A percentile compares a stretch with the other conserved stretches of the same genome.
Conservation (phyloP, 2,797 vertebrate genomes). For the Syndactyla subalaris region DNA sequence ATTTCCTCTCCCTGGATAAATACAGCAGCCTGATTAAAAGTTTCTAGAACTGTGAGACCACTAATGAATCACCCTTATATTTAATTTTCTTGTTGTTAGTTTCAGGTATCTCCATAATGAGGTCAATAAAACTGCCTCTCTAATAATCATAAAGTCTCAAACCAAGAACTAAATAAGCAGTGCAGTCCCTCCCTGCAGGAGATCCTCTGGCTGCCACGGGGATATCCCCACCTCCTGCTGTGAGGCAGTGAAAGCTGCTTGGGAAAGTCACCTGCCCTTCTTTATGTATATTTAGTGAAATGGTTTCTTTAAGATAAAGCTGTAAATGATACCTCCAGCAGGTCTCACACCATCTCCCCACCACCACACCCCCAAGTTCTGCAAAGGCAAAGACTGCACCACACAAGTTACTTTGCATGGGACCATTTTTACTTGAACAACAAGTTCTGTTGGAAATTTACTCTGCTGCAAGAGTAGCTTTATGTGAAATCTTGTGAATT, state of each 20-base stretch:
- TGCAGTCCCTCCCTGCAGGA: not conserved
- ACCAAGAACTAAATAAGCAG: not conserved
- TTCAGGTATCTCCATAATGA: not conserved
- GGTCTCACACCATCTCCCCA: not conserved
- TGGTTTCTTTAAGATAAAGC: not conserved
- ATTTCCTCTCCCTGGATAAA: too few relatives aligned
- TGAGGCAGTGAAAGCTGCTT: not conserved
- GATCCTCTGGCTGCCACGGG: not conserved
- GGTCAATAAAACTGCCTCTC: not conserved
- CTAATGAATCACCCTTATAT: too few relatives aligned
- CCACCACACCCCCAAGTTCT: not conserved
- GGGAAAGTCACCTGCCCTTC: not conserved
- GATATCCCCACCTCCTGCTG: not conserved
- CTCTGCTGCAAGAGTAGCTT: slow-evolving; percentile 55
- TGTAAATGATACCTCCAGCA: not conserved
- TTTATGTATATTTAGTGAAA: not conserved
- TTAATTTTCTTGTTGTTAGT: too few relatives aligned
- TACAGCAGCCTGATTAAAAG: too few relatives aligned
- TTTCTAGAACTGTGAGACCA: too few relatives aligned
- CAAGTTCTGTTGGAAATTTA: slow-evolving; percentile 58
- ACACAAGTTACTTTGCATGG: slow-evolving; percentile 14
- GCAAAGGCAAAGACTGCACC: not conserved
- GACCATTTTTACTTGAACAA: slow-evolving; percentile 58
- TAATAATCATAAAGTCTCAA: not conserved
- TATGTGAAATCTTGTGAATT: slow-evolving; percentile 65